phyloP scores from a whole-genome alignment of 2,113 vertebrate genomes.

The Colius striatus region DNA sequence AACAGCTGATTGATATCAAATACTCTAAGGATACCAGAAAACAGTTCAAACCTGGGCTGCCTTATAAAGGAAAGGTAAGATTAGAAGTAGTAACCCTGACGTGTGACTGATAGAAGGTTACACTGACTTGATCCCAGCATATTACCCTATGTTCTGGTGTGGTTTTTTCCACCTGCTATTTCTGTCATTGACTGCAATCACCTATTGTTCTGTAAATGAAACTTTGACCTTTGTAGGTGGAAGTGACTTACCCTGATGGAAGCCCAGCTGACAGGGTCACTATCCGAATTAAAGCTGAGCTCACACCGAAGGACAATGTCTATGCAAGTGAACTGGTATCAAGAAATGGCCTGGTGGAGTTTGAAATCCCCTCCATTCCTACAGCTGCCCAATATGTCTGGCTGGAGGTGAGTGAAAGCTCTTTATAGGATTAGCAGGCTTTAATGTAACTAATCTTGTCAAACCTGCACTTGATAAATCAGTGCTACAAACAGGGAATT shows the following conservation, averaged over 20 bases:
- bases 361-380: slow-evolving; percentile 93
- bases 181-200: not conserved
- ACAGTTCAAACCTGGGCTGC: slow-evolving; percentile 93
- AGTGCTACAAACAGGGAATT: slow-evolving; percentile 16
- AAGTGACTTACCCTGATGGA: slow-evolving; percentile 90
- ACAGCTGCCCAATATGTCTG: slow-evolving; percentile 91
- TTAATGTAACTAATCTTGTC: slow-evolving; percentile 53
- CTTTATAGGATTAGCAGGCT: slow-evolving; percentile 40
- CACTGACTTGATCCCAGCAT: not conserved
- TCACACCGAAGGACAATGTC: slow-evolving; percentile 89
- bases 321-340: slow-evolving; percentile 88
- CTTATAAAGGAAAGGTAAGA: slow-evolving; percentile 90
- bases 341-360: slow-evolving; percentile 82
- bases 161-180: not conserved
- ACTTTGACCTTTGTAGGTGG: slow-evolving; percentile 76
- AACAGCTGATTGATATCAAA: slow-evolving; percentile 91
- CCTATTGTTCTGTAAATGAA: not conserved
- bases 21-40: slow-evolving; percentile 92
- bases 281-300: slow-evolving; percentile 89
- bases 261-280: slow-evolving; percentile 88
- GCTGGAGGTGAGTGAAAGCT: slow-evolving; percentile 87
- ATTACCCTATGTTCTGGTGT: not conserved
- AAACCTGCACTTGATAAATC: slow-evolving; percentile 28
- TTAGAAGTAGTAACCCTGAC: not conserved
- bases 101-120: not conserved